Evolutionary conservation across 2,113 vertebrate genomes (phyloP).

Genomic region (Salvelinus namaycush): DNA sequence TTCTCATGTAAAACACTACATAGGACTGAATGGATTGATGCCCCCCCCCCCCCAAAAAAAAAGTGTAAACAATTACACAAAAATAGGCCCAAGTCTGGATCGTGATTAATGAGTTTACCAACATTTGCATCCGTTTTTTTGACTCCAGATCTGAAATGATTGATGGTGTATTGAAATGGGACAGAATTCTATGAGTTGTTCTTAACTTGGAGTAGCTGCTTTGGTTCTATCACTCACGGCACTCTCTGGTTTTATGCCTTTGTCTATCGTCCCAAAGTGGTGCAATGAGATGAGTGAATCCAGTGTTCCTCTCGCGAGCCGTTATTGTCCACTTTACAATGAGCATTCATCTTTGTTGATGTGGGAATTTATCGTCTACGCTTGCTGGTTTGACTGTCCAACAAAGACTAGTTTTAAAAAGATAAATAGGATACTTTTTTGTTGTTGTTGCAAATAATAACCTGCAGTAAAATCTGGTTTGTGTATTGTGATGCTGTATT

Average conservation of each 20-base stretch:
- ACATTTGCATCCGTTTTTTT: conserved; percentile 8
- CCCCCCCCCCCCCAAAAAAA: no score
- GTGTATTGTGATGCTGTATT: no score
- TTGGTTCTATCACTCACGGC: conserved; percentile 57
- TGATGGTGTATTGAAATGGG: conserved; percentile 65
- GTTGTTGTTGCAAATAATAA: no score
- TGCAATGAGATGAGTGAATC: conserved; percentile 68
- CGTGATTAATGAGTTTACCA: conserved; percentile 50
- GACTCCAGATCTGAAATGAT: conserved; percentile 59
- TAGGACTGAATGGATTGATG: background rate
- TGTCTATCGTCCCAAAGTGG: conserved; percentile 62
- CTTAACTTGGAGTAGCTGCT: conserved; percentile 58
- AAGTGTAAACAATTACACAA: background rate
- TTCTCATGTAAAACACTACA: background rate
- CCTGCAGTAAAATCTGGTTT: no score
- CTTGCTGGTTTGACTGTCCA: background rate
- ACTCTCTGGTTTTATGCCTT: conserved; percentile 58
- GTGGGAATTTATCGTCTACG: conserved; percentile 34
- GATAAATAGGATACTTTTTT: background rate
- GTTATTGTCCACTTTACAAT: conserved; percentile 65
- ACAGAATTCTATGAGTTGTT: conserved; percentile 49
- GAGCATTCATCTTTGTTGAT: conserved; percentile 70
- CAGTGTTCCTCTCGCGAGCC: conserved; percentile 55
- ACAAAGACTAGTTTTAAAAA: background rate
- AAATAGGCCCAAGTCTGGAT: background rate